Percentiles rank a stretch among this genome's conserved stretches.
These are phyloP conservation scores for Hydrotaea diabolus DNA, from an alignment of 2,888 invertebrate genomes.

Conservation along the genomic window DNA sequence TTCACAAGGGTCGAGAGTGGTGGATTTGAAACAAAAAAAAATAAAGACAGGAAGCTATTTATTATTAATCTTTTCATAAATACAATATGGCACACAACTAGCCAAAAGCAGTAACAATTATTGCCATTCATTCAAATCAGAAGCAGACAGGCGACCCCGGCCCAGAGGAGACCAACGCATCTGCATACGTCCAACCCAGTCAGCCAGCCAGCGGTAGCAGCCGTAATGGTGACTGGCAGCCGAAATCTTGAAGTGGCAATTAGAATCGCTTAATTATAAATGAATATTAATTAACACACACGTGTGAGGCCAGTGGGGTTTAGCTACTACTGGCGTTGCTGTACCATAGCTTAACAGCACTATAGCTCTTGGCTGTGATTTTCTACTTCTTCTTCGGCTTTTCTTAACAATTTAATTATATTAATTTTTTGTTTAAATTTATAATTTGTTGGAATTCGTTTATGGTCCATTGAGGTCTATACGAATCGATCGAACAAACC, in stretches of 20 bases:
- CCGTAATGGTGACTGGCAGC: not conserved
- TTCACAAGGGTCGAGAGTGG: not conserved
- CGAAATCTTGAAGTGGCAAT: slow-evolving; percentile 41
- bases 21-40: slow-evolving; percentile 19
- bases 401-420: slow-evolving; percentile 28
- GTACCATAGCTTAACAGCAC: too few species aligned
- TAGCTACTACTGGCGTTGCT: not conserved
- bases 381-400: not conserved
- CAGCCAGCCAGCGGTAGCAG: too few species aligned
- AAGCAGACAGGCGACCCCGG: too few species aligned
- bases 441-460: slow-evolving; percentile 31
- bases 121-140: not conserved
- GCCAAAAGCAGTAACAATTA: not conserved
- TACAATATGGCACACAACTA: not conserved
- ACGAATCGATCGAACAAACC: too few species aligned
- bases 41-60: slow-evolving; percentile 56
- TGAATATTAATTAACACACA: slow-evolving; percentile 36
- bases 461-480: not conserved
- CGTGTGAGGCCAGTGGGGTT: slow-evolving; percentile 41
- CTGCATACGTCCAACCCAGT: not conserved
- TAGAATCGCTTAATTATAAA: slow-evolving; percentile 54
- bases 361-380: not conserved
- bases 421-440: slow-evolving; percentile 28
- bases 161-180: too few species aligned
- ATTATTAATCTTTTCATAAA: slow-evolving; percentile 39